phyloP scores from a whole-genome alignment of 2,113 vertebrate species.

The Cephalopterus ornatus region DNA sequence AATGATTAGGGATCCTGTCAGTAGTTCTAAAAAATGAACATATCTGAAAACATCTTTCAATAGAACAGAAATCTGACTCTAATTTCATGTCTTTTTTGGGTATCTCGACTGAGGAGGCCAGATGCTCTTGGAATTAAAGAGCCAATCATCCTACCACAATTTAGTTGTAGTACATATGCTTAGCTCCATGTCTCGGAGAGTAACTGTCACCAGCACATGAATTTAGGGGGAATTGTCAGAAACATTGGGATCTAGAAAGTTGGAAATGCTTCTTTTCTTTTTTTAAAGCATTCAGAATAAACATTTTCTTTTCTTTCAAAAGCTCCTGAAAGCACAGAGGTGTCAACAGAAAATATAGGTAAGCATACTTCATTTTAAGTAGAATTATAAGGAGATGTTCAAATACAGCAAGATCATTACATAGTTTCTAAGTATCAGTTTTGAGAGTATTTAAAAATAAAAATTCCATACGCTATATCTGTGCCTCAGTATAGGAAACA shows the following conservation, averaged over 20 bases:
- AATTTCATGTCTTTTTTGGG: background rate
- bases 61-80: background rate
- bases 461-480: background rate
- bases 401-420: background rate
- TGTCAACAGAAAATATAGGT: constrained; percentile 1
- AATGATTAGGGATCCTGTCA: background rate
- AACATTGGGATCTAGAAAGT: background rate
- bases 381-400: background rate
- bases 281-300: background rate
- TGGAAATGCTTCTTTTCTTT: background rate
- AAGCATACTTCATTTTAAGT: background rate
- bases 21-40: background rate
- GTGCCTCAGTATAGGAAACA: background rate
- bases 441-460: background rate
- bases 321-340: background rate
- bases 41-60: background rate
- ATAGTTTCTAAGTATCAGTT: background rate
- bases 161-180: background rate
- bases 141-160: background rate
- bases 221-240: background rate
- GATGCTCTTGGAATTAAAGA: background rate
- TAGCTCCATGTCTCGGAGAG: background rate
- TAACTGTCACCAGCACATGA: background rate
- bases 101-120: background rate
- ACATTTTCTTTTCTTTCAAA: background rate